phyloP scores from a whole-genome alignment of 2,888 invertebrate genomes.

The Litoditis marina region DNA sequence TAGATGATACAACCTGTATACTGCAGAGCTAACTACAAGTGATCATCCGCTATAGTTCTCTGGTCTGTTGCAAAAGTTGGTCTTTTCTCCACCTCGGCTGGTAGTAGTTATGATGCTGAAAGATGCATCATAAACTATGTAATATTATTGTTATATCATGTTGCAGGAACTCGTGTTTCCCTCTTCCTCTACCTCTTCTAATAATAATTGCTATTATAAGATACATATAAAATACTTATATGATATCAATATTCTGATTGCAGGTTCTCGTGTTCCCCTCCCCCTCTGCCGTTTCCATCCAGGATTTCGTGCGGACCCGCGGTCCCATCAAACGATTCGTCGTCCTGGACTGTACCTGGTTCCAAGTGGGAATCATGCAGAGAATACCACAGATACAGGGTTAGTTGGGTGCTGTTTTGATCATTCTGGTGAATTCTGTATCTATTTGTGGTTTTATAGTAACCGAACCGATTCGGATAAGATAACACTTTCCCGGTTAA shows the following conservation, averaged over 20 bases:
- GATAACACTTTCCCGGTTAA: not conserved
- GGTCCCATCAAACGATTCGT: constrained; percentile 47
- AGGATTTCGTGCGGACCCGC: constrained; percentile 42
- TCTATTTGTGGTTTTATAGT: not conserved
- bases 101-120: no score
- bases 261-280: constrained; percentile 51
- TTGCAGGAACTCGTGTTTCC: no score
- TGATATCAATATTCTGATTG: not conserved
- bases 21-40: no score
- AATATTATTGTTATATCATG: no score
- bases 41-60: no score
- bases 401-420: constrained; percentile 8
- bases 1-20: no score
- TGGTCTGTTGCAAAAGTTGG: no score
- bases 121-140: no score
- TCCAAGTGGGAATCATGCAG: constrained; percentile 52
- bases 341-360: constrained; percentile 60
- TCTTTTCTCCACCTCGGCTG: no score
- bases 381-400: constrained; percentile 46
- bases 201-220: not conserved
- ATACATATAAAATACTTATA: not conserved
- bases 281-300: constrained; percentile 38
- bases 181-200: no score
- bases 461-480: no score
- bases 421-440: no score